Percentiles rank a stretch among this genome's conserved stretches.
These are phyloP conservation scores for Urocynchramus pylzowi DNA, from an alignment of 2,113 vertebrate species.

Conservation along the genomic window DNA sequence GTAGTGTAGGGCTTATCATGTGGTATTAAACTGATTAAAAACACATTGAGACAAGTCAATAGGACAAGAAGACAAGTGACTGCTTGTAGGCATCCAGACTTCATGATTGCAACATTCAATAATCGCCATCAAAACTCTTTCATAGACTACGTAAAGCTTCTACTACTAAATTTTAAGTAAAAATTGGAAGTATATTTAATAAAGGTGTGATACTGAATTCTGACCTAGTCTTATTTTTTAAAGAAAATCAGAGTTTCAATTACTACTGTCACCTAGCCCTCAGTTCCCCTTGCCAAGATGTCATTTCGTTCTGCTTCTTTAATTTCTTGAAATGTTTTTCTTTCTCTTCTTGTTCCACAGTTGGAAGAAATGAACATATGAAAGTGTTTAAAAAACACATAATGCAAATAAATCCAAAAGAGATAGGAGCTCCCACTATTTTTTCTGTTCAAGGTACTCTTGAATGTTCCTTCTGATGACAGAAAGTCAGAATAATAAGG, in stretches of 20 bases:
- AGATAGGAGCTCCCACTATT: background rate
- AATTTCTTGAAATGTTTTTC: background rate
- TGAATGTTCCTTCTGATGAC: background rate
- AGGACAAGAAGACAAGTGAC: background rate
- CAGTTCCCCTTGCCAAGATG: background rate
- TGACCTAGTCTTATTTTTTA: background rate
- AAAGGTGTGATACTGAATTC: background rate
- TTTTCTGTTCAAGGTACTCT: background rate
- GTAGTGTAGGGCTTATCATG: background rate
- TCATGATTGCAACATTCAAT: background rate
- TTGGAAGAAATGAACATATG: background rate
- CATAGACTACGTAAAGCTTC: background rate
- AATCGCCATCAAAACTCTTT: background rate
- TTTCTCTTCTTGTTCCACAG: background rate
- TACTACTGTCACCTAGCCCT: background rate
- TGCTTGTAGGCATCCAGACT: background rate
- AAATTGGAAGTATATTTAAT: background rate
- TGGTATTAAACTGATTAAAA: background rate
- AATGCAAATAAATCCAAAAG: slow-evolving; percentile 4
- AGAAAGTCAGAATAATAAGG: background rate
- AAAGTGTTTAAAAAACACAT: background rate
- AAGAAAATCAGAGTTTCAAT: background rate
- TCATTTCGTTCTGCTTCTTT: background rate
- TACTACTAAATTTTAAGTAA: background rate
- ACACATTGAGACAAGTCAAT: background rate